Percentiles rank a stretch among this genome's conserved stretches.
phyloP scores from a whole-genome alignment of 2,888 invertebrate genomes.

The Leucophenga montana region DNA sequence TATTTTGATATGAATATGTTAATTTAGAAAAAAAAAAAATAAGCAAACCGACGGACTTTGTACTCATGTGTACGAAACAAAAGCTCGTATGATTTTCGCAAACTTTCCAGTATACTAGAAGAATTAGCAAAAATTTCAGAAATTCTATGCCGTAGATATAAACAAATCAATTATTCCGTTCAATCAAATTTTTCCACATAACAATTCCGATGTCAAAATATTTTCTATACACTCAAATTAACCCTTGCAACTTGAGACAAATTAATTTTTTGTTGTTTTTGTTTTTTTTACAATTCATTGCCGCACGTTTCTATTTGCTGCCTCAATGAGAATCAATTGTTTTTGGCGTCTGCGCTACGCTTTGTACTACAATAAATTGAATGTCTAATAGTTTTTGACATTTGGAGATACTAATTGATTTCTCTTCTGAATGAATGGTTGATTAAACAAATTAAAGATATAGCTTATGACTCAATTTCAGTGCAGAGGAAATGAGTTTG shows the following conservation, averaged over 20 bases:
- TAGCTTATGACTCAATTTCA: too few relatives aligned
- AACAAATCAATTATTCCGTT: neutral
- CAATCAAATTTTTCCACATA: neutral
- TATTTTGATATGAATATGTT: neutral
- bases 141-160: too few relatives aligned
- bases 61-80: neutral
- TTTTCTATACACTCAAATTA: too few relatives aligned
- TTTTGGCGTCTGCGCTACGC: neutral
- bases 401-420: too few relatives aligned
- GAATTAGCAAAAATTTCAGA: neutral
- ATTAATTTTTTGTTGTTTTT: too few relatives aligned
- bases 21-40: conserved; percentile 1
- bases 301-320: neutral
- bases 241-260: neutral
- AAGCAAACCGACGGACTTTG: neutral
- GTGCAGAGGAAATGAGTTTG: too few relatives aligned
- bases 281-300: too few relatives aligned
- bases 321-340: conserved; percentile 3
- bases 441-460: too few relatives aligned
- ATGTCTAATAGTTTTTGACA: neutral
- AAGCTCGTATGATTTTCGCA: conserved; percentile 6
- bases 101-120: neutral
- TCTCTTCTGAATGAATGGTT: too few relatives aligned
- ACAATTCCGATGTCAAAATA: too few relatives aligned
- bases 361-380: too few relatives aligned